These are phyloP conservation scores for Acleris emargana DNA, from an alignment of 2,888 invertebrate genomes.

Conservation along the genomic window DNA sequence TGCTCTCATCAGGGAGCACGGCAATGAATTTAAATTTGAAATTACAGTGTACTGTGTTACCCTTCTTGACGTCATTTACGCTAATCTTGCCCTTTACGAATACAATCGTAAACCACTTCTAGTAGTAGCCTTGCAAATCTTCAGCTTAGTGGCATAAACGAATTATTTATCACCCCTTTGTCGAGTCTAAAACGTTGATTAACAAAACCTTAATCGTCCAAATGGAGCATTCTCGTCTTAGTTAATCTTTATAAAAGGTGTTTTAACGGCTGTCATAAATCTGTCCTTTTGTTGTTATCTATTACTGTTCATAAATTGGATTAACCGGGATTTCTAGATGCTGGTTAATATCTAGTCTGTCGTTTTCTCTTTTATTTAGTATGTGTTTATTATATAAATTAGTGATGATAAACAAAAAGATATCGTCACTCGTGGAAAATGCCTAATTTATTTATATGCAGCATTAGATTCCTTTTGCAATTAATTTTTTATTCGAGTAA, in stretches of 20 bases:
- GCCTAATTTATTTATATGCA: no score
- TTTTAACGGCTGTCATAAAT: constrained; percentile 64
- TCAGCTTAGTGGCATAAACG: constrained; percentile 52
- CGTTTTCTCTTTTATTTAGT: neutral
- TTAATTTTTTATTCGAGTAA: no score
- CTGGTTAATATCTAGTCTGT: neutral
- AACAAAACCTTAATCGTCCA: constrained; percentile 75
- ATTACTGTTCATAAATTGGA: constrained; percentile 41
- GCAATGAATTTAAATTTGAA: no score
- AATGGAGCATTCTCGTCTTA: constrained; percentile 64
- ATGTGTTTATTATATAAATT: neutral
- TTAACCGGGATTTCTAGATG: constrained; percentile 20
- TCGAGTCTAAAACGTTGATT: constrained; percentile 65
- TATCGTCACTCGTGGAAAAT: no score
- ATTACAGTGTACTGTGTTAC: no score
- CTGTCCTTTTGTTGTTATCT: constrained; percentile 57
- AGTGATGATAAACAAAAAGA: neutral
- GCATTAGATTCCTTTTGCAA: no score
- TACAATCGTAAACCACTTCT: constrained; percentile 14
- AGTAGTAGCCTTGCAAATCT: constrained; percentile 28
- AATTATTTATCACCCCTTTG: constrained; percentile 77
- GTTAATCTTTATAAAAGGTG: constrained; percentile 69
- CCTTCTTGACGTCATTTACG: neutral
- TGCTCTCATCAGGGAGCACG: no score
- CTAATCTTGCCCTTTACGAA: neutral